Conservation (phyloP, 2,797 vertebrate genomes). For the Poecile montanus region DNA sequence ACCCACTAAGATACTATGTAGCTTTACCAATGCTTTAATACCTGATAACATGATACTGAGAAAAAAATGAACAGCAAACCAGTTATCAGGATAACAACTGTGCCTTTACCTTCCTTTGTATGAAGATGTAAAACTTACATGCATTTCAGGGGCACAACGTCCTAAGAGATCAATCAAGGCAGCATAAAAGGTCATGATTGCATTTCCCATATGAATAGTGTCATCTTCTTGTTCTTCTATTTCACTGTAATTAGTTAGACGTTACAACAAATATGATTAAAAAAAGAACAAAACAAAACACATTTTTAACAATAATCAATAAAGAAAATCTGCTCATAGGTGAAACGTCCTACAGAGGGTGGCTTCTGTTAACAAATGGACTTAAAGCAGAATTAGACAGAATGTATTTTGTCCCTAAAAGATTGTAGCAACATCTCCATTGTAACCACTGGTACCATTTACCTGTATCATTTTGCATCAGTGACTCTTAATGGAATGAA, state of each 20-base stretch:
- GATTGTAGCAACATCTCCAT: background rate
- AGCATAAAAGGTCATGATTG: slow-evolving; percentile 97
- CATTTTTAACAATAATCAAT: background rate
- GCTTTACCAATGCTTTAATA: background rate
- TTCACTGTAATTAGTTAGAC: slow-evolving; percentile 70
- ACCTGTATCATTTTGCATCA: background rate
- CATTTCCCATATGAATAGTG: slow-evolving; percentile 95
- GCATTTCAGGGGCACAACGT: slow-evolving; percentile 96
- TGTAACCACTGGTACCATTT: background rate
- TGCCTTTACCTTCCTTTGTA: background rate
- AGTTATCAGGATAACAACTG: background rate
- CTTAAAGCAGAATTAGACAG: background rate
- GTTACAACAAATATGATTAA: background rate
- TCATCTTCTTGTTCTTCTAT: slow-evolving; percentile 90
- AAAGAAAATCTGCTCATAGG: background rate
- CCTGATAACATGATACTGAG: accelerated
- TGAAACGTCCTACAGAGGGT: background rate
- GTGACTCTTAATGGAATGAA: background rate
- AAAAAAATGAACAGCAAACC: background rate
- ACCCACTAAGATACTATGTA: background rate
- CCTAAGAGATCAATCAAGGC: slow-evolving; percentile 94
- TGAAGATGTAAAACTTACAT: slow-evolving; percentile 80
- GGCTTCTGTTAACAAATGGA: background rate
- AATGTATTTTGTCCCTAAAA: background rate
- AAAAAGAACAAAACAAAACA: background rate